Base-by-base conservation (phyloP, 2,888 invertebrate genomes). In the Lasioglossum pauxillum region DNA sequence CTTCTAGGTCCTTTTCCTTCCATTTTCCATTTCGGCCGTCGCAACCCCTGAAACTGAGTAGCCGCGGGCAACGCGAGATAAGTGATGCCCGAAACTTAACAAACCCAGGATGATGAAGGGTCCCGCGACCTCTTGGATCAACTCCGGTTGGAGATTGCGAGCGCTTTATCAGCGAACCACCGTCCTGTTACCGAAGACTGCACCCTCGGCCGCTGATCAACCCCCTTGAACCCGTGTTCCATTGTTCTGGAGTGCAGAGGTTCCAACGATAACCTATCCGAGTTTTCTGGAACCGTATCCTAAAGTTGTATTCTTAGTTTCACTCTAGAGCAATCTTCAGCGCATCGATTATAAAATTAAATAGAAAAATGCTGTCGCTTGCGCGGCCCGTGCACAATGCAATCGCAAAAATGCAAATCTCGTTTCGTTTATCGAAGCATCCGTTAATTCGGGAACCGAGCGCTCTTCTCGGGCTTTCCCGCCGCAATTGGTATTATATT, bases 51-150 rank as follows among this genome's bases (percentile, higher is more conserved):
- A 75, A 80, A 78, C 80, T 53, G 53, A 53, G 86, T 83, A 87
- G 75, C 91, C 93, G 89, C 90, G 92, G 35, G 92, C 89, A 80
- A 89, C 81, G 86, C 75, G 91, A 94, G 94, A 95, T 94, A 95
- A 94, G 93, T 94, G 93, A 93, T 93, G 93, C 93, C 92, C 92
- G 86, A 93, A 94, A 94, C 92, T 94, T 93, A 93, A 94, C 94
- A 90, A 93, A 93, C 86, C 89, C 84, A 27, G 74, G 75, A 88
- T 91, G 91, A 91, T 72, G 89, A 86, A 91, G 84, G 74, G 78
- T 64, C 71, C 72, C 81, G 85, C 87, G 82, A 87, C 84, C 87
- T 82, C 84, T 78, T 76, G 85, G 82, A 91, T 90, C 91, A 84
- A 80, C 46, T 79, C 69, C 19, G 69, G 53, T 49, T 75, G 84